These are phyloP conservation scores for Hiodon tergisus DNA, from an alignment of 2,113 vertebrate species.

Conservation along the genomic window DNA sequence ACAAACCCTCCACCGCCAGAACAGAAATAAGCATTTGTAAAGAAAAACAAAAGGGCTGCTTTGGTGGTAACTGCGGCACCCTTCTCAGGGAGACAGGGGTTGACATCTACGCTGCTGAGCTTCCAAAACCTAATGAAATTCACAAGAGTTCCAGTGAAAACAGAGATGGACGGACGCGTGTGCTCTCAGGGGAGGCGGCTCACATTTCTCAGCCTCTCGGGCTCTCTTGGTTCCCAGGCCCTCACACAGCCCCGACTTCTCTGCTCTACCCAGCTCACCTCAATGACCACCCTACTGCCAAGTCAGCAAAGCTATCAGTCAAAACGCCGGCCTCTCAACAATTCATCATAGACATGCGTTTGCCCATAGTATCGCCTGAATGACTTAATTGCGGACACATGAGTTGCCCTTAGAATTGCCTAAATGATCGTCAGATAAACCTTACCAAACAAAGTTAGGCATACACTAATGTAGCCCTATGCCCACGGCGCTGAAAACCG, in stretches of 20 bases:
- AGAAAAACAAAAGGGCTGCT: conserved; percentile 3
- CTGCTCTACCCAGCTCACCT: conserved; percentile 15
- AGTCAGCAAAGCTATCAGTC: no score
- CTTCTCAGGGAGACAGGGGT: conserved; percentile 43
- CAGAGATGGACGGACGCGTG: conserved; percentile 26
- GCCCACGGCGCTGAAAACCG: no score
- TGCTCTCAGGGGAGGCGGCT: background rate
- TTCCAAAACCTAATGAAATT: conserved; percentile 50
- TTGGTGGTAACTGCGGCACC: conserved; percentile 1
- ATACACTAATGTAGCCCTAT: no score
- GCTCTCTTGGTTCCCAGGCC: conserved; percentile 10
- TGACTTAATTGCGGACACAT: no score
- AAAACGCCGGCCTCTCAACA: no score
- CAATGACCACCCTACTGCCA: background rate
- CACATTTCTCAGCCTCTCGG: conserved; percentile 25
- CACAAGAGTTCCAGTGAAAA: conserved; percentile 50
- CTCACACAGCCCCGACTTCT: conserved; percentile 12
- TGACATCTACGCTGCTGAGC: conserved; percentile 31
- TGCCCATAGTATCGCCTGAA: no score
- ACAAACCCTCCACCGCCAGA: background rate
- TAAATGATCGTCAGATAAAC: no score
- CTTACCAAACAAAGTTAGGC: no score
- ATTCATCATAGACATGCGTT: no score
- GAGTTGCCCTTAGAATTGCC: no score
- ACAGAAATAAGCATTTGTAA: background rate